Conservation (phyloP, 1,140 invertebrate genomes). For the Trachelipus rathkii region DNA sequence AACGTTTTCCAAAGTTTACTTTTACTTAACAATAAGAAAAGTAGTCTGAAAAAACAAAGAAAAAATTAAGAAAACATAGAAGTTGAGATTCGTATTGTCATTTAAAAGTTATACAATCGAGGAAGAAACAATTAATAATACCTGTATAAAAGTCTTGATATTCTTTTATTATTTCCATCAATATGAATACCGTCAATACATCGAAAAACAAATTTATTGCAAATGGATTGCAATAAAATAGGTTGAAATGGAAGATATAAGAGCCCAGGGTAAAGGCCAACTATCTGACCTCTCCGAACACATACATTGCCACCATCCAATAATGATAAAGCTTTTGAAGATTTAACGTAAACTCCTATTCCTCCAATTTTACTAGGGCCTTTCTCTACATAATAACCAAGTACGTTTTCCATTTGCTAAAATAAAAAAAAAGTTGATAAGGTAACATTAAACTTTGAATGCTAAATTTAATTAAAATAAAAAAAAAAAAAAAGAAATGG, state of each 20-base stretch:
- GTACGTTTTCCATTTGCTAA: slow-evolving; percentile 10
- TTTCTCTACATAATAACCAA: slow-evolving; percentile 14
- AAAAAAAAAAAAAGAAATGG: too few species aligned
- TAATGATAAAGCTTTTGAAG: background rate
- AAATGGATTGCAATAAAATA: slow-evolving; percentile 54
- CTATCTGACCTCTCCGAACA: slow-evolving; percentile 14
- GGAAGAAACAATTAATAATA: slow-evolving; percentile 29
- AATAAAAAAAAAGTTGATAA: background rate
- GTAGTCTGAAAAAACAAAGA: too few species aligned
- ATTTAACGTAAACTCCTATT: slow-evolving; percentile 14
- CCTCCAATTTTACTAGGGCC: slow-evolving; percentile 15
- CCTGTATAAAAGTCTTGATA: slow-evolving; percentile 53
- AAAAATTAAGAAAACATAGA: too few species aligned
- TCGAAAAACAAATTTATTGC: slow-evolving; percentile 54
- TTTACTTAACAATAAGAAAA: too few species aligned
- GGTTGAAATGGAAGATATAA: slow-evolving; percentile 46
- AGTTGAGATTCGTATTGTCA: too few species aligned
- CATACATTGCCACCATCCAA: background rate
- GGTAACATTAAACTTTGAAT: background rate
- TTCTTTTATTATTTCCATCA: slow-evolving; percentile 53
- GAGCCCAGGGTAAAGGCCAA: slow-evolving; percentile 24
- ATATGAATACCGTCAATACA: slow-evolving; percentile 53
- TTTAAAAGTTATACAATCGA: too few species aligned
- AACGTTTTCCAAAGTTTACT: too few species aligned
- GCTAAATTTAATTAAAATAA: too few species aligned